Evolutionary conservation across 2,888 invertebrate species (phyloP).

Genomic region (Agonopterix arenella): DNA sequence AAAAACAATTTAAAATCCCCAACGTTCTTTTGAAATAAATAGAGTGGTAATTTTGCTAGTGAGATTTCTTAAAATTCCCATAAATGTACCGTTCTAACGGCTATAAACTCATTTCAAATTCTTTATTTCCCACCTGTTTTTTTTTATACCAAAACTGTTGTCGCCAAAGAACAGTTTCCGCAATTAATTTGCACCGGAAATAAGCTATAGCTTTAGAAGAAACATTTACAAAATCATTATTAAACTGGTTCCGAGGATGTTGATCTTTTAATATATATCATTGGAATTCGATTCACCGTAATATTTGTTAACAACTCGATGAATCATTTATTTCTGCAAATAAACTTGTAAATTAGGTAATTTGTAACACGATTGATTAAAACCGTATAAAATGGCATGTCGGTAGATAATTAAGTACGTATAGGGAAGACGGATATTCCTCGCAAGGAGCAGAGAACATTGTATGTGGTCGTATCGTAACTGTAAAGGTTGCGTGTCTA

Average conservation of each 20-base stretch:
- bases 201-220: no score
- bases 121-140: no score
- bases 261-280: constrained; percentile 36
- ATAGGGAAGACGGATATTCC: not conserved
- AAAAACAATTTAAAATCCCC: no score
- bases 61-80: no score
- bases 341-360: constrained; percentile 2
- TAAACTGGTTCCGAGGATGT: constrained; percentile 35
- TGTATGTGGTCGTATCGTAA: constrained; percentile 30
- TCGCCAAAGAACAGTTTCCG: no score
- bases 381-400: not conserved
- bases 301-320: constrained; percentile 12
- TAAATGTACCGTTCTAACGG: no score
- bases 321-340: constrained; percentile 6
- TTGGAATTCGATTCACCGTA: constrained; percentile 15
- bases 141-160: no score
- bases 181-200: no score
- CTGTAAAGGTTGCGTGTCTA: constrained; percentile 40
- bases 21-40: no score
- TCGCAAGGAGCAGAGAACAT: no score
- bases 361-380: constrained; percentile 1
- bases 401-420: not conserved
- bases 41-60: not conserved
- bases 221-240: not conserved
- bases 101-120: no score